Percentiles rank a stretch among this genome's conserved stretches.
Conservation (phyloP, 2,113 vertebrate genomes). For the Murina feae region DNA sequence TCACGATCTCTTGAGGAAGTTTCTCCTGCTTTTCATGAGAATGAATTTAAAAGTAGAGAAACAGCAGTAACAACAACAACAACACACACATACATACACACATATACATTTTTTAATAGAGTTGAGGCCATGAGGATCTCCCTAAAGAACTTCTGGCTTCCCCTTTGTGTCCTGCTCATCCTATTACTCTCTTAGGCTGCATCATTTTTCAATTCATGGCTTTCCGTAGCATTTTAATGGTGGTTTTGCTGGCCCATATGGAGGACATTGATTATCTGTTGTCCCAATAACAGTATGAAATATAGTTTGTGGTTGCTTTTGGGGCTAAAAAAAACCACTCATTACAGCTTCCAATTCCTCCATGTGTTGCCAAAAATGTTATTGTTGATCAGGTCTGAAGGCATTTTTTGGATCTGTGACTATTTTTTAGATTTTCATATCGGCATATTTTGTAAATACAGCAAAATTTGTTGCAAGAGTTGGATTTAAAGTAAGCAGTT, state of each 20-base stretch:
- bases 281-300: conserved; percentile 45
- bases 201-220: not conserved
- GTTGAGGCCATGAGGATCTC: not conserved
- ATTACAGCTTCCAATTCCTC: conserved; percentile 53
- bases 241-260: not conserved
- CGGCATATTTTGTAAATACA: conserved; percentile 27
- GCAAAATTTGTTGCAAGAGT: not conserved
- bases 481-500: not conserved
- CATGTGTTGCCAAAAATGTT: conserved; percentile 26
- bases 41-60: not conserved
- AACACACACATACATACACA: too few relatives aligned
- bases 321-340: conserved; percentile 37
- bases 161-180: not conserved
- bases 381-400: conserved; percentile 24
- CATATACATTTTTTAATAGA: not conserved
- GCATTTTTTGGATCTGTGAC: conserved; percentile 30
- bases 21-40: not conserved
- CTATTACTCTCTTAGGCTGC: not conserved
- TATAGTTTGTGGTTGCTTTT: conserved; percentile 48
- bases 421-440: conserved; percentile 25
- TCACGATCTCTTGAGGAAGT: not conserved
- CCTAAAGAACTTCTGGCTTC: conserved; percentile 16
- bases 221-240: conserved; percentile 34
- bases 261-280: conserved; percentile 32
- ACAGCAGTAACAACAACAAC: not conserved